Evolutionary conservation across 2,113 vertebrate genomes (phyloP), one percentile per base, ranked within the genome.

Genomic region (Perccottus glenii): DNA sequence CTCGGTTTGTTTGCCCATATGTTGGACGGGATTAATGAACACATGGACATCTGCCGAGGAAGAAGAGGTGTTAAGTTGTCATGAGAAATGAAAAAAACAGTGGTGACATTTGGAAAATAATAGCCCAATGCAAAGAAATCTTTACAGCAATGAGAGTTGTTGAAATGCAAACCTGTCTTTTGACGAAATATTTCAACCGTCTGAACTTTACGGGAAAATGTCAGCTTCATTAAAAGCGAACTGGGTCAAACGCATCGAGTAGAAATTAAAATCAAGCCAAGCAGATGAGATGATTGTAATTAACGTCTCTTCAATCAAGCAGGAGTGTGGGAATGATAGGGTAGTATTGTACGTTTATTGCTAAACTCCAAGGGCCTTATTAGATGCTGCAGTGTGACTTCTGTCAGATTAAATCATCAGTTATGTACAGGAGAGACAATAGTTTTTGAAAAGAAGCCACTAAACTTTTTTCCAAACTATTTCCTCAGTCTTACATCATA

Each of bases 251-350:
- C 48, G 73, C 70, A 19, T 50, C 2, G 48, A 84, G 79, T 43
- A 68, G 75, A 64, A 81, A 86, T 84, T 84, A 81, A 72, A 89
- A 86, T 85, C 81, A 84, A 47, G 62, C 52, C 16, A 66, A 73
- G 57, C 63, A 71, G 60, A 60, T 5, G 77, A 66, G 71, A 77
- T 82, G 69, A 83, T 82, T 82, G 83, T 84, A 85, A 89, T 89
- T 69, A 86, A 79, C 72, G 19, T 72, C 81, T 81, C 85, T 84
- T 81, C 80, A 86, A 85, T 89, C 87, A 89, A 55, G 70, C 47
- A 69, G 45, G 65, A 81, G 75, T 49, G 81, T 61, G 60, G 38
- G 67, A 75, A 79, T 79, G 47, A 65, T 16, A 45, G 60, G 11
- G 44, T 59, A 5, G 1, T 44, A 70, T 77, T 81, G 75, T 75